Evolutionary conservation across 2,797 vertebrate genomes (phyloP).

Genomic region (Spinibarbus caldwelli): DNA sequence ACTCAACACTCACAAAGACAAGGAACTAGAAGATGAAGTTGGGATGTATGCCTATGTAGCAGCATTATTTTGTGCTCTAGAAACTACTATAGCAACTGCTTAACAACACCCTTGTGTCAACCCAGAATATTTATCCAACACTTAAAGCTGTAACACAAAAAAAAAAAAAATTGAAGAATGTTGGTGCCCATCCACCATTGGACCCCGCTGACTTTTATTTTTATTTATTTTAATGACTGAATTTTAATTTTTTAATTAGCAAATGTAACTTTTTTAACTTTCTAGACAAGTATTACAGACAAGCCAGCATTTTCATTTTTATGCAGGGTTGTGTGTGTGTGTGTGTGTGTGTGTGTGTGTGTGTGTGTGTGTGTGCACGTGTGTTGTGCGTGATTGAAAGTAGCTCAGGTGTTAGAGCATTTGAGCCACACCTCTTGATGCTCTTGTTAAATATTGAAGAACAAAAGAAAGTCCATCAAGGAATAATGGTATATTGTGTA

Average conservation of each 20-base stretch:
- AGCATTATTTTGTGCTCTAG: constrained; percentile 8
- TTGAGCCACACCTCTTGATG: background rate
- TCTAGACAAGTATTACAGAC: too few species aligned
- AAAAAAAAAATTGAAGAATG: too few species aligned
- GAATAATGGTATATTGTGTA: background rate
- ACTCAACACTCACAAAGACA: constrained; percentile 73
- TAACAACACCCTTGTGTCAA: background rate
- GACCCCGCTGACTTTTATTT: too few species aligned
- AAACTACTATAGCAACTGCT: background rate
- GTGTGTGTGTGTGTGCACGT: too few species aligned
- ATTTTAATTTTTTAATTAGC: too few species aligned
- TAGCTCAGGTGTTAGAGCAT: background rate
- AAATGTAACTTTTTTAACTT: too few species aligned
- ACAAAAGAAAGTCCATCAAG: background rate
- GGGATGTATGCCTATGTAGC: constrained; percentile 73
- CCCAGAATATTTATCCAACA: background rate
- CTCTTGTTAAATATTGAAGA: background rate
- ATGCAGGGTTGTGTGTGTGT: too few species aligned
- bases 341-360: too few species aligned
- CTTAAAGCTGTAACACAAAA: too few species aligned
- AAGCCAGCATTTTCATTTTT: too few species aligned
- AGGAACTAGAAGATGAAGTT: constrained; percentile 72
- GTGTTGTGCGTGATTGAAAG: background rate
- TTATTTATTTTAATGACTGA: too few species aligned
- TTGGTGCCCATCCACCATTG: too few species aligned